Conservation (phyloP, 92 coral and sea anemone species). For the Ricordea florida region DNA sequence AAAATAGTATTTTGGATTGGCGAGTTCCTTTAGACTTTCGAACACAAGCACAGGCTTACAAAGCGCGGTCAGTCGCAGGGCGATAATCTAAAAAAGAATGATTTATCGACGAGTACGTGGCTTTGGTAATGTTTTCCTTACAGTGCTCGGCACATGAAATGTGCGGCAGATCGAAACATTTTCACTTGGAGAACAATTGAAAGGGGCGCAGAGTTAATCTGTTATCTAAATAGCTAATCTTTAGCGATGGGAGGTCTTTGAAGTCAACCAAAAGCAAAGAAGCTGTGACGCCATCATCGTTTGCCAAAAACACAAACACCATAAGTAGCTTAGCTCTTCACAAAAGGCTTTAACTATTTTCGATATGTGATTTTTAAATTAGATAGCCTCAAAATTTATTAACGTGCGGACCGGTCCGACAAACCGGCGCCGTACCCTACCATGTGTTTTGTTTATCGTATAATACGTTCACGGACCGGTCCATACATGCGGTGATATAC, state of each 20-base stretch:
- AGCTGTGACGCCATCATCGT: slow-evolving; percentile 39
- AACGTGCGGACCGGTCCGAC: not conserved
- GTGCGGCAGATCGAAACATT: too few species aligned
- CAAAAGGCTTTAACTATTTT: slow-evolving; percentile 8
- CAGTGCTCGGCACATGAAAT: too few species aligned
- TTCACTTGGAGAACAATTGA: too few species aligned
- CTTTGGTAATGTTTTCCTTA: too few species aligned
- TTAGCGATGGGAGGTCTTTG: slow-evolving; percentile 10
- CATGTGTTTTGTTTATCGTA: slow-evolving; percentile 18
- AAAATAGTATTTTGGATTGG: not conserved
- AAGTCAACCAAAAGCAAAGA: not conserved
- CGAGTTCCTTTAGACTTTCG: not conserved
- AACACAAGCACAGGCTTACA: too few species aligned
- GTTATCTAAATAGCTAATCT: slow-evolving; percentile 9
- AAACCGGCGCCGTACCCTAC: slow-evolving; percentile 37
- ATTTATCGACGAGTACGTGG: too few species aligned
- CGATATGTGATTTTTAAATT: not conserved
- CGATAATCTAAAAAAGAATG: too few species aligned
- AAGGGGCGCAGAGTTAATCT: too few species aligned
- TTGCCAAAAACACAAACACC: slow-evolving; percentile 24
- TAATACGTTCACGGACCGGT: slow-evolving; percentile 33
- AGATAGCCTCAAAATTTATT: not conserved
- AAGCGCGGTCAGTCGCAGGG: too few species aligned
- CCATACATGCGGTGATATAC: slow-evolving; percentile 28
- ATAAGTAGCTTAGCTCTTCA: not conserved